Conservation (phyloP, 2,888 invertebrate genomes). For the Andrena fulva region DNA sequence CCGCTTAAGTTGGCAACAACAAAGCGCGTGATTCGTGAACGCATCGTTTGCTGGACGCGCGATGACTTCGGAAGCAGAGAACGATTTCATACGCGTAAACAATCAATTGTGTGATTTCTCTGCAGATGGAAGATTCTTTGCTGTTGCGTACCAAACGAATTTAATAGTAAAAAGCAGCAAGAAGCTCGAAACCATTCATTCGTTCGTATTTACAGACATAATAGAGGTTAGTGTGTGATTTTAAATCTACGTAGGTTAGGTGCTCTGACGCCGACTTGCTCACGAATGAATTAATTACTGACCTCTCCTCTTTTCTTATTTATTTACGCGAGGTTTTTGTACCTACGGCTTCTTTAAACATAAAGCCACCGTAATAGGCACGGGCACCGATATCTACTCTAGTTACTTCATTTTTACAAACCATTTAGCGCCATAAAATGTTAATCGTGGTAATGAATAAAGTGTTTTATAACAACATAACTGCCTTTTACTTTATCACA, state of each 20-base stretch:
- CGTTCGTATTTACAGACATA: slow-evolving; percentile 75
- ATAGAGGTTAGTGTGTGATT: slow-evolving; percentile 80
- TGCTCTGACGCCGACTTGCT: too few relatives aligned
- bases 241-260: not conserved
- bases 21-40: not conserved
- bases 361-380: too few relatives aligned
- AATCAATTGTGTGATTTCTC: slow-evolving; percentile 77
- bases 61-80: slow-evolving; percentile 50
- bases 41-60: not conserved
- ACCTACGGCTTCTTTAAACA: too few relatives aligned
- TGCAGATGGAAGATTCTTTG: slow-evolving; percentile 75
- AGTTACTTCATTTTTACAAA: not conserved
- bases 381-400: too few relatives aligned
- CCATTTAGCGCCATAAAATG: slow-evolving; percentile 5
- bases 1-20: not conserved
- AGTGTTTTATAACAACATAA: slow-evolving; percentile 6
- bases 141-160: slow-evolving; percentile 76
- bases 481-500: slow-evolving; percentile 52
- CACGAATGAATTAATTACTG: too few relatives aligned
- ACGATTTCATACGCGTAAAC: slow-evolving; percentile 54
- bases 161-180: slow-evolving; percentile 73
- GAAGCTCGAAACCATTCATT: slow-evolving; percentile 70
- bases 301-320: too few relatives aligned
- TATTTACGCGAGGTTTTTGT: too few relatives aligned
- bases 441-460: slow-evolving; percentile 16